Conservation (phyloP, 2,113 vertebrate species). For the Gymnarchus niloticus region DNA sequence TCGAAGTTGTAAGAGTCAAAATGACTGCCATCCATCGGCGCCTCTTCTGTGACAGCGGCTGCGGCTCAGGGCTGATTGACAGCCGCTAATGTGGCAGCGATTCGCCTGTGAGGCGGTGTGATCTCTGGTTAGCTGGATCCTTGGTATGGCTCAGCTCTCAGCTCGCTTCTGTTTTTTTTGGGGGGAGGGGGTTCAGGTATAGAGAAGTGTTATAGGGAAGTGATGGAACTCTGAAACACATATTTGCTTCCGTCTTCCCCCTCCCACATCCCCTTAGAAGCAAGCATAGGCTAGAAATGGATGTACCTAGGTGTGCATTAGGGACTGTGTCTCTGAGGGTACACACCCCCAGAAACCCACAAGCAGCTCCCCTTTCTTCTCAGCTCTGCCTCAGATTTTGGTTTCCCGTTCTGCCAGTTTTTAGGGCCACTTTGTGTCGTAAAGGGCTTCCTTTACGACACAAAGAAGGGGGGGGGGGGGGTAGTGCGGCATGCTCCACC, state of each 20-base stretch:
- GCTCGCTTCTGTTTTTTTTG: not conserved
- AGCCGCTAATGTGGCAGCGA: not conserved
- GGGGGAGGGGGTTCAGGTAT: not conserved
- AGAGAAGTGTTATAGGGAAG: not conserved
- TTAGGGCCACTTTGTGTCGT: not conserved
- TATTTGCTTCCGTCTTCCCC: not conserved
- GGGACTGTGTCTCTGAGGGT: not conserved
- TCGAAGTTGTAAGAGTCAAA: too few species aligned
- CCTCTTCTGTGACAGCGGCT: not conserved
- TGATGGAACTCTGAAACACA: not conserved
- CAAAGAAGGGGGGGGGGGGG: not conserved
- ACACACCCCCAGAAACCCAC: not conserved
- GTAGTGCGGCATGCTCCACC: not conserved
- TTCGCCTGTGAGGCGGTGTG: not conserved
- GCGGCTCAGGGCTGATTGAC: not conserved
- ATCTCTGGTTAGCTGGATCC: not conserved
- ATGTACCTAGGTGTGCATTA: not conserved
- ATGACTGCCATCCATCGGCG: too few species aligned
- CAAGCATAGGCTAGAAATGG: not conserved
- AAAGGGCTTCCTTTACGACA: not conserved
- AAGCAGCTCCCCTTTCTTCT: not conserved
- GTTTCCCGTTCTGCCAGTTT: not conserved
- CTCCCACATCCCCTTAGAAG: not conserved
- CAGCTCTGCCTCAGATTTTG: not conserved
- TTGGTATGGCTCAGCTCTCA: not conserved